Evolutionary conservation across 2,888 invertebrate species (phyloP), one percentile per base, ranked within the genome.

Genomic region (Tricholauxania praeusta): DNA sequence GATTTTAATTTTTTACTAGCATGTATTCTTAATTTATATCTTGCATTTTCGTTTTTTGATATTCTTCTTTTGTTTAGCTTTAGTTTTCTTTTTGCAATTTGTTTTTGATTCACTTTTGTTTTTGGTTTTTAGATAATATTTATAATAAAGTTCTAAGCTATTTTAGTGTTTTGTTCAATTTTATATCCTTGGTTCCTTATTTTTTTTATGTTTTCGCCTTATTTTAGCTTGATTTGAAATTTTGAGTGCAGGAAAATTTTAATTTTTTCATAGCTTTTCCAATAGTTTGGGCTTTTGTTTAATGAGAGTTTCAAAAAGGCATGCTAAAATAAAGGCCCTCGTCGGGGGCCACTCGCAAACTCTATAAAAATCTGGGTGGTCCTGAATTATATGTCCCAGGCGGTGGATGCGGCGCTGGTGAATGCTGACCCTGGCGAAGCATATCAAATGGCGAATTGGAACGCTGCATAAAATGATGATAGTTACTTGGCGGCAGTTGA

Each of bases 281-380:
- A 51, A 64, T 12, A 7, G 63, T 64, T 51, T 64, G 60, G 70
- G 48, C 75, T 79, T 79, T 39, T 39, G 39, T 39, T 39, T 39
- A 39, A 39, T 39, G 19, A 22, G 63, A 19, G 47, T 77, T 81
- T 86, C 82, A 86, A 82, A 87, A 87, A 84, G 86, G 87, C 83
- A 84, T 86, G 83, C 84, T 86, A 83, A 87, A 86, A 84, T 86
- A 85, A 81, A 85, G 82, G 82, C 86, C 85, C 82, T 83, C 83
- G 79, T 87, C 86, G 81, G 85, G 85, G 84, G 85, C 87, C 83
- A 87, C 83, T 82, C 83, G 82, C 84, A 87, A 83, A 83, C 84
- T 87, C 86, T 87, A 87, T 87, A 87, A 87, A 83, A 85, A 87
- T 80, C 87, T 83, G 79, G 87, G 87, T 81, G 86, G 86, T 78